Evolutionary conservation across 2,888 invertebrate genomes (phyloP).

Genomic region (Cosmia pyralina): DNA sequence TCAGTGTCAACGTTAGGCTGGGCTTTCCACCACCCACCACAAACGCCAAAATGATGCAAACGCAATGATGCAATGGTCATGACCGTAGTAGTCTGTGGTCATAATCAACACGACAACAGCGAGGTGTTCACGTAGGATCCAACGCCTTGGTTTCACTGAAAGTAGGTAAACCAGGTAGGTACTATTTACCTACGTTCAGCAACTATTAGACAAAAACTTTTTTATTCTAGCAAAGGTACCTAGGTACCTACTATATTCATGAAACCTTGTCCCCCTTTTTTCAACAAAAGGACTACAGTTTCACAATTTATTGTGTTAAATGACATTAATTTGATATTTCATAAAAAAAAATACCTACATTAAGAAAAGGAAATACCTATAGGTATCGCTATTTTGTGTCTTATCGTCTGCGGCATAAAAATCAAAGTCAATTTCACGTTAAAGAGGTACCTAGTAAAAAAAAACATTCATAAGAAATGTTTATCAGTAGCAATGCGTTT

Average conservation of each 20-base stretch:
- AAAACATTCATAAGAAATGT: conserved; percentile 32
- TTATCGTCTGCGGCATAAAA: conserved; percentile 6
- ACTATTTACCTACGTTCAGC: no score
- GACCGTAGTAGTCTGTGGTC: no score
- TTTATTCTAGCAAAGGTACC: background rate
- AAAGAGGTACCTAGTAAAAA: background rate
- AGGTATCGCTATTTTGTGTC: background rate
- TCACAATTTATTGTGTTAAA: conserved; percentile 34
- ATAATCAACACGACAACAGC: background rate
- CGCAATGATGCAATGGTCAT: background rate
- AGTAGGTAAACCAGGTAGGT: background rate
- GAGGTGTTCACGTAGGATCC: background rate
- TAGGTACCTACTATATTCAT: background rate
- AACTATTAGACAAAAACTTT: background rate
- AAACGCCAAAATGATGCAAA: background rate
- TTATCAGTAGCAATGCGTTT: conserved; percentile 21
- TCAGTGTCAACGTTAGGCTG: background rate
- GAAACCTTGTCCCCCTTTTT: conserved; percentile 55
- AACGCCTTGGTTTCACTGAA: background rate
- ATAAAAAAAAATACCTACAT: background rate
- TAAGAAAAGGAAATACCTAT: background rate
- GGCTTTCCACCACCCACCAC: background rate
- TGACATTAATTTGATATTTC: background rate
- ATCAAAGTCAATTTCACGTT: background rate
- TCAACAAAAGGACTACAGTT: conserved; percentile 39